Evolutionary conservation across 2,888 invertebrate species (phyloP).

Genomic region (Muscina levida): DNA sequence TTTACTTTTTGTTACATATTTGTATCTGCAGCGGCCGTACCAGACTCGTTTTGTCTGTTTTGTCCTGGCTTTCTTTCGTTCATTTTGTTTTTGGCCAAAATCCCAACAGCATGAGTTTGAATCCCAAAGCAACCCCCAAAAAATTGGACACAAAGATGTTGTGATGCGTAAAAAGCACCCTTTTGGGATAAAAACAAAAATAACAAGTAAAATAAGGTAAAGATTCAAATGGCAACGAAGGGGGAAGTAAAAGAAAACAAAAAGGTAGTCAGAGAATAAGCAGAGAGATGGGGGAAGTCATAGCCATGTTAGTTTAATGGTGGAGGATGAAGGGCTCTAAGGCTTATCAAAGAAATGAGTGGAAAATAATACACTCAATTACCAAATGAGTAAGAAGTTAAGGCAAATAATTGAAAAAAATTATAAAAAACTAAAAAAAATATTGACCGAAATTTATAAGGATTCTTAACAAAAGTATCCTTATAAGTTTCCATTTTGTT

Average conservation of each 20-base stretch:
- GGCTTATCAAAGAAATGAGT: too few species aligned
- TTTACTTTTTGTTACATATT: constrained; percentile 27
- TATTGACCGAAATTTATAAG: constrained; percentile 35
- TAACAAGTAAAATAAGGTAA: not conserved
- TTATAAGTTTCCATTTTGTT: constrained; percentile 7
- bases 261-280: too few species aligned
- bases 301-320: not conserved
- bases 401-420: constrained; percentile 30
- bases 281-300: not conserved
- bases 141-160: constrained; percentile 53
- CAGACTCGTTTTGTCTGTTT: not conserved
- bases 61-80: constrained; percentile 32
- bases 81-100: constrained; percentile 62
- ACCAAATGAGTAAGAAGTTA: not conserved
- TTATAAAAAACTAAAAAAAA: constrained; percentile 29
- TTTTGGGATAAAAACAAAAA: constrained; percentile 67
- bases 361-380: too few species aligned
- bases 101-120: constrained; percentile 80
- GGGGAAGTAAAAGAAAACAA: not conserved
- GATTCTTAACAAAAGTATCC: too few species aligned
- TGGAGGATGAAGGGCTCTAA: not conserved
- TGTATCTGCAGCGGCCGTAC: constrained; percentile 3
- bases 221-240: not conserved
- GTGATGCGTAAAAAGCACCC: constrained; percentile 63
- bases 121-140: constrained; percentile 79